Conservation (phyloP, 2,797 vertebrate genomes). For the Galagoides demidoff region DNA sequence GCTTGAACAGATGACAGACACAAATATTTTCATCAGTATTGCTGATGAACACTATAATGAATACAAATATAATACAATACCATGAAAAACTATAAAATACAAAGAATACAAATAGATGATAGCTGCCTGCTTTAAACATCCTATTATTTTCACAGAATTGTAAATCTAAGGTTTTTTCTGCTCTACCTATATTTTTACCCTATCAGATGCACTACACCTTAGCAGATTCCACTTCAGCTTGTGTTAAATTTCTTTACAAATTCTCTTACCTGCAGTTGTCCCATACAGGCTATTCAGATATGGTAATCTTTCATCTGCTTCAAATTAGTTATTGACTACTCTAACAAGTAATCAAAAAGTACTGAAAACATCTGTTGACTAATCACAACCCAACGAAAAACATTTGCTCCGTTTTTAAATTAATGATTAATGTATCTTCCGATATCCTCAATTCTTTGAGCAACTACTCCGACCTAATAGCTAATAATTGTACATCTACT, state of each 20-base stretch:
- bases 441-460: background rate
- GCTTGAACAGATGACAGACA: background rate
- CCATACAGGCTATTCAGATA: background rate
- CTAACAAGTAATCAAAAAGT: background rate
- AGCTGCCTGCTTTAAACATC: background rate
- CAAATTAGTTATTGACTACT: background rate
- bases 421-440: background rate
- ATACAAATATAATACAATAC: background rate
- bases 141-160: background rate
- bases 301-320: background rate
- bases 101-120: background rate
- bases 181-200: background rate
- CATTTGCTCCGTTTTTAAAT: background rate
- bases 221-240: slow-evolving; percentile 20
- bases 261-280: background rate
- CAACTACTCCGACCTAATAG: background rate
- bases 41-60: background rate
- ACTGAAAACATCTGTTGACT: background rate
- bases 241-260: background rate
- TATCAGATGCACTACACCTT: background rate
- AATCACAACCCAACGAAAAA: background rate
- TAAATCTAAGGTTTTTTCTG: background rate
- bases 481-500: background rate
- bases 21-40: background rate
- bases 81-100: background rate